These are phyloP conservation scores for Tapirus terrestris DNA, from an alignment of 2,113 vertebrate genomes.

Conservation along the genomic window DNA sequence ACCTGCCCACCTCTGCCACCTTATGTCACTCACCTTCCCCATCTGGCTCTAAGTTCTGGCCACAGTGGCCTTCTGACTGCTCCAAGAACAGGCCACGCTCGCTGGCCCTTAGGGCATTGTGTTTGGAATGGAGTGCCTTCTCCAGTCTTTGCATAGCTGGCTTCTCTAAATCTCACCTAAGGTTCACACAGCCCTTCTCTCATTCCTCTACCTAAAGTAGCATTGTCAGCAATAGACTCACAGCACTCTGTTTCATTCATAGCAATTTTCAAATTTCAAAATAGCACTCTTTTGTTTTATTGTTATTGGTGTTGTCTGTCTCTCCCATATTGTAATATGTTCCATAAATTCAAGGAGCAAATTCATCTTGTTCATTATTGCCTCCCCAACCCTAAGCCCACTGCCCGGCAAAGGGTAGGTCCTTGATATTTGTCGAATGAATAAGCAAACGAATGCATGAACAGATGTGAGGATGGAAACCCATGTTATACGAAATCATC, in stretches of 20 bases:
- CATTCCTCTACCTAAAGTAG: neutral
- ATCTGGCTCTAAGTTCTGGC: neutral
- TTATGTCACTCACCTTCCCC: neutral
- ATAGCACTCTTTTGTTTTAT: neutral
- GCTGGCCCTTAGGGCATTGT: neutral
- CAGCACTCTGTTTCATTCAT: neutral
- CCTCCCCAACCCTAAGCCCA: neutral
- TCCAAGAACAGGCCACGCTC: neutral
- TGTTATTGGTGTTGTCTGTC: neutral
- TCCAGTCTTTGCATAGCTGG: neutral
- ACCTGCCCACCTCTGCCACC: neutral
- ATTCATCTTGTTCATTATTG: neutral
- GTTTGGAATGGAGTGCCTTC: neutral
- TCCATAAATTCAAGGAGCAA: neutral
- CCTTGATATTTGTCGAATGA: neutral
- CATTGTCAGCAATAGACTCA: neutral
- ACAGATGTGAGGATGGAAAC: neutral
- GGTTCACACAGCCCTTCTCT: neutral
- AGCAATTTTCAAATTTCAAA: slow-evolving; percentile 10
- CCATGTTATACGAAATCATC: neutral
- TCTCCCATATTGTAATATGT: neutral
- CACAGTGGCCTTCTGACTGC: neutral
- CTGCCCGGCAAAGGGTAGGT: neutral
- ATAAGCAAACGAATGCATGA: neutral
- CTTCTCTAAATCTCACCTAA: neutral